Conservation (phyloP, 2,113 vertebrate species). For the Rostratula benghalensis region DNA sequence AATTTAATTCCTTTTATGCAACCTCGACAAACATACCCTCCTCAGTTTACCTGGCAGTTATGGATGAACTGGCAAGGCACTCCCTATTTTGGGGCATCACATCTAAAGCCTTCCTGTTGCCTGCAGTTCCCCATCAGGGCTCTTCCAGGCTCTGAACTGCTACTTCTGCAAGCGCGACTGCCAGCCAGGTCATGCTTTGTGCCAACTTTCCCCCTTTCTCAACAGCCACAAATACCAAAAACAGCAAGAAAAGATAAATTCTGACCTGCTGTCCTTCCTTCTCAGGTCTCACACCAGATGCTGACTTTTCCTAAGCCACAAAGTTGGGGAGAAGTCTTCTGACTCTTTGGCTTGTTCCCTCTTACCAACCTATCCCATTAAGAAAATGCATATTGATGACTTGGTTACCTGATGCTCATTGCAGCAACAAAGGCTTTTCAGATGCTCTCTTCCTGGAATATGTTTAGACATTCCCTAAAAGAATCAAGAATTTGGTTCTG, state of each 20-base stretch:
- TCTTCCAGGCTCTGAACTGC: neutral
- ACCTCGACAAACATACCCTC: neutral
- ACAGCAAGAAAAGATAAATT: neutral
- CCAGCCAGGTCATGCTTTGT: neutral
- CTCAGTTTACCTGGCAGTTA: neutral
- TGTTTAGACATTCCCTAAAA: neutral
- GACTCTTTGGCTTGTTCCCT: neutral
- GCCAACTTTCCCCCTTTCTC: neutral
- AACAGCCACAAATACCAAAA: neutral
- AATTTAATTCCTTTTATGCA: neutral
- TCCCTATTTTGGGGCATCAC: neutral
- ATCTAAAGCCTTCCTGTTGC: neutral
- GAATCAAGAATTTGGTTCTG: neutral
- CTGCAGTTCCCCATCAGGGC: neutral
- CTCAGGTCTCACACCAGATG: neutral
- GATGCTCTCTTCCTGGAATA: neutral
- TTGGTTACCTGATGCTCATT: neutral
- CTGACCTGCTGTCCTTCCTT: neutral
- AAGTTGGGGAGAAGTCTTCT: neutral
- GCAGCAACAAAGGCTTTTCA: neutral
- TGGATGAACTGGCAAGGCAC: neutral
- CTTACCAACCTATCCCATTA: neutral
- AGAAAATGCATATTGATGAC: neutral
- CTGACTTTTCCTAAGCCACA: neutral
- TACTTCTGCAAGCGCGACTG: accelerated